Conservation (phyloP, 37 sponge, comb jelly and placozoan genomes). For the Petrosia ficiformis region DNA sequence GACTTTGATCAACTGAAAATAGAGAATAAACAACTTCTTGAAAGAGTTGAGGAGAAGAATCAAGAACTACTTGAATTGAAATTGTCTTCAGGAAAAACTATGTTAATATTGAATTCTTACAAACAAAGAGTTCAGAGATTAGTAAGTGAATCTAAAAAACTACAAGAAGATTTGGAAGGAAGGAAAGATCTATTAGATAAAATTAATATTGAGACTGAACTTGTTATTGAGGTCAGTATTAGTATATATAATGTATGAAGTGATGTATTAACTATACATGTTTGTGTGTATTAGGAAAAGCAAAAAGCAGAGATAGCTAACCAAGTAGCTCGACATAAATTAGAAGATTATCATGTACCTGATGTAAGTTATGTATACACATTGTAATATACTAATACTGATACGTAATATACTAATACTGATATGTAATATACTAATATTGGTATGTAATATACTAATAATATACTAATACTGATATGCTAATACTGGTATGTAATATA, state of each 20-base stretch:
- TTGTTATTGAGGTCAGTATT: constrained; percentile 51
- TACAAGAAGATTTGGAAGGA: constrained; percentile 72
- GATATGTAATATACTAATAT: too few species aligned
- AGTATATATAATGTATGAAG: not conserved
- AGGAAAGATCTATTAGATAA: constrained; percentile 72
- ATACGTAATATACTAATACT: too few species aligned
- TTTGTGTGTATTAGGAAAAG: constrained; percentile 46
- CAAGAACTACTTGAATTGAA: constrained; percentile 92
- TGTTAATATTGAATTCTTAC: constrained; percentile 85
- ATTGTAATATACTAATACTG: too few species aligned
- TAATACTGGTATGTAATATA: too few species aligned
- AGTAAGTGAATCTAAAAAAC: constrained; percentile 60
- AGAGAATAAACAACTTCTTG: constrained; percentile 89
- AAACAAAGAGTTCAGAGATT: constrained; percentile 88
- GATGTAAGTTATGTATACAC: too few species aligned
- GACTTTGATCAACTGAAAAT: constrained; percentile 97
- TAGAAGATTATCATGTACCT: constrained; percentile 92
- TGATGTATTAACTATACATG: not conserved
- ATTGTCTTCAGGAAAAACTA: constrained; percentile 88
- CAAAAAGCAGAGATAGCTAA: constrained; percentile 79
- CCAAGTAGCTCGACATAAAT: constrained; percentile 53
- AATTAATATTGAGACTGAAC: constrained; percentile 54
- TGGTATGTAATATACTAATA: too few species aligned
- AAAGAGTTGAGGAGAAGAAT: constrained; percentile 90
- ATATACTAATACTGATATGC: too few species aligned